These are phyloP conservation scores for Columba guinea DNA, from an alignment of 2,797 vertebrate genomes.

Conservation along the genomic window DNA sequence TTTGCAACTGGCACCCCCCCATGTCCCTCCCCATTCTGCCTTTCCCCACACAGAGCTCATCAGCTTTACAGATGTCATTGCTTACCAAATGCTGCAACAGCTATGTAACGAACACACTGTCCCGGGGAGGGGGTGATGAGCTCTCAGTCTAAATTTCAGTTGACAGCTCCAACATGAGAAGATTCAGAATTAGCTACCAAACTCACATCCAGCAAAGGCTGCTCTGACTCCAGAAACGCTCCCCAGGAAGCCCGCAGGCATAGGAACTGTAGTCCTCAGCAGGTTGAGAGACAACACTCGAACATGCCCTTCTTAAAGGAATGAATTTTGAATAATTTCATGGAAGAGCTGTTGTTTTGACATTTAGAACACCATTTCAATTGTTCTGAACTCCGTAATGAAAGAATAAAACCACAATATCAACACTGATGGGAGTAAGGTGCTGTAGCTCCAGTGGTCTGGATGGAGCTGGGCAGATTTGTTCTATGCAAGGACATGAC, in stretches of 20 bases:
- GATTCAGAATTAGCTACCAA: neutral
- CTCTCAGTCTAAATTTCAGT: neutral
- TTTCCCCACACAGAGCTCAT: neutral
- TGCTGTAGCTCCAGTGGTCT: neutral
- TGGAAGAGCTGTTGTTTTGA: neutral
- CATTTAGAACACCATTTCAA: neutral
- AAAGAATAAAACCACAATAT: neutral
- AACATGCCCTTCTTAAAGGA: neutral
- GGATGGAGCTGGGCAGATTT: neutral
- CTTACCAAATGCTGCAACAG: neutral
- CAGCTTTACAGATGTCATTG: neutral
- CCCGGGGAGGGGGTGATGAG: neutral
- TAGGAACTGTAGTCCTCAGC: neutral
- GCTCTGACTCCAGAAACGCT: neutral
- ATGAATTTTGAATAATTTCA: neutral
- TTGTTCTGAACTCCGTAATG: neutral
- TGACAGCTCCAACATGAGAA: neutral
- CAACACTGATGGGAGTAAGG: rapidly evolving
- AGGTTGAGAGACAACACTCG: neutral
- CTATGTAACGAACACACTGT: rapidly evolving
- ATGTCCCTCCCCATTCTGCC: neutral
- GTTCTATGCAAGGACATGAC: neutral
- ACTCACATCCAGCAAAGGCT: neutral
- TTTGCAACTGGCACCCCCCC: neutral
- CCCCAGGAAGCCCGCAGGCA: neutral